These are phyloP conservation scores for Sinohyriopsis cumingii DNA, from an alignment of 2,888 invertebrate genomes.

Conservation along the genomic window DNA sequence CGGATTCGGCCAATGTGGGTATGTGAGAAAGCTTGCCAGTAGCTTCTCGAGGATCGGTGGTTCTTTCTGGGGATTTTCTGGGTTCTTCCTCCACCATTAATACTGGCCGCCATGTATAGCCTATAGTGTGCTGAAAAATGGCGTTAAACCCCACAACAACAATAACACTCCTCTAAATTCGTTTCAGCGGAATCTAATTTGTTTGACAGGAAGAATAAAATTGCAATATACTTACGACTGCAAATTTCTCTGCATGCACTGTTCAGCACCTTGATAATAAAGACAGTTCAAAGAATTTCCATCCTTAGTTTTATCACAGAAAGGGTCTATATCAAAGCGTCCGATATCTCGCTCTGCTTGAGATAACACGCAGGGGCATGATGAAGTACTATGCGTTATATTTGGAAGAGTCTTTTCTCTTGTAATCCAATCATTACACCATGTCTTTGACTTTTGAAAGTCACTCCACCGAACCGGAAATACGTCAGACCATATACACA, in stretches of 20 bases:
- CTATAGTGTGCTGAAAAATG: too few relatives aligned
- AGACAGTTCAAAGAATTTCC: slow-evolving; percentile 36
- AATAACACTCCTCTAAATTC: too few relatives aligned
- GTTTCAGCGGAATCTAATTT: too few relatives aligned
- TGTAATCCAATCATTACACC: slow-evolving; percentile 52
- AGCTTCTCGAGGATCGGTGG: too few relatives aligned
- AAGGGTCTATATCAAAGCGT: slow-evolving; percentile 51
- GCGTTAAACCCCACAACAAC: too few relatives aligned
- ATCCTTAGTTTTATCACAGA: slow-evolving; percentile 42
- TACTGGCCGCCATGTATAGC: too few relatives aligned
- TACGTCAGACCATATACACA: slow-evolving; percentile 59
- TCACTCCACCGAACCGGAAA: slow-evolving; percentile 52
- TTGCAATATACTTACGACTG: slow-evolving; percentile 28
- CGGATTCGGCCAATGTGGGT: too few relatives aligned
- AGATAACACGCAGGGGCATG: slow-evolving; percentile 54
- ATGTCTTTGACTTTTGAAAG: slow-evolving; percentile 25
- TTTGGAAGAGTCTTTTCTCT: slow-evolving; percentile 15
- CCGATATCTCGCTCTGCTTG: slow-evolving; percentile 57
- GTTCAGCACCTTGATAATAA: slow-evolving; percentile 38
- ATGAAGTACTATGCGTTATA: slow-evolving; percentile 15
- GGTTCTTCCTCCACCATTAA: too few relatives aligned
- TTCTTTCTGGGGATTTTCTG: too few relatives aligned
- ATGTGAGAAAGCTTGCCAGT: too few relatives aligned
- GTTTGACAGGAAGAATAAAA: too few relatives aligned
- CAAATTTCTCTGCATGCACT: slow-evolving; percentile 39